Evolutionary conservation across 2,888 invertebrate species (phyloP), one percentile per base, ranked within the genome.

Genomic region (Cinara cedri): DNA sequence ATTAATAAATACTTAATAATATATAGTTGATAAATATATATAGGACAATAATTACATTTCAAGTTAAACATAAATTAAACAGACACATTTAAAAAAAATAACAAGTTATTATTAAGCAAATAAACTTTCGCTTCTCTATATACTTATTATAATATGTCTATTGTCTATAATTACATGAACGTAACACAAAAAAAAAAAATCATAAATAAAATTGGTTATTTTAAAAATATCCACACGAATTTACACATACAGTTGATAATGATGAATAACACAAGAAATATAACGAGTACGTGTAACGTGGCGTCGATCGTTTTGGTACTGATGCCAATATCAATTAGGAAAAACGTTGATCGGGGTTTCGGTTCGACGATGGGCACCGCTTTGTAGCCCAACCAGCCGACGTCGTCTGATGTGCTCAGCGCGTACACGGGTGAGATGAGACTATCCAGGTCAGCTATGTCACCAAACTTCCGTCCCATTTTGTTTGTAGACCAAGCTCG

Each of bases 241-340:
- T 78, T 78, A 62, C 78, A 78, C 60, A 78, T 68, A 42, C 78
- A 78, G 13, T 78, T 78, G 14, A 78, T 24, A 1, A 78, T 57
- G 9, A 78, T 78, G 16, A 78, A 78, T 16, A 78, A n/a, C 9
- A 78, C 78, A 21, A 78, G 49, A n/a, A 42, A 78, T 42, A 78
- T 78, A 16, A 78, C 70, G 21, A 78, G 21, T 21, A 78, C 42
- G 68, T 78, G 78, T 13, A 78, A 11, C 8, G 70, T 62, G 13
- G 78, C 78, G n/a, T 78, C 78, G 13, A 78, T 1, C 1, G 68
- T 70, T 1, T 70, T 62, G 3, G 78, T 34, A 1, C 78, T 78
- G 34, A 68, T 11, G 6, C 60, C 60, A 16, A 70, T 49, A 19
- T 78, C 60, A 16, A 78, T 21, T 21, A 68, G 70, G 60, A 60